Evolutionary conservation across 2,797 vertebrate genomes (phyloP), one percentile per base, ranked within the genome.

Genomic region (Podargus strigoides): DNA sequence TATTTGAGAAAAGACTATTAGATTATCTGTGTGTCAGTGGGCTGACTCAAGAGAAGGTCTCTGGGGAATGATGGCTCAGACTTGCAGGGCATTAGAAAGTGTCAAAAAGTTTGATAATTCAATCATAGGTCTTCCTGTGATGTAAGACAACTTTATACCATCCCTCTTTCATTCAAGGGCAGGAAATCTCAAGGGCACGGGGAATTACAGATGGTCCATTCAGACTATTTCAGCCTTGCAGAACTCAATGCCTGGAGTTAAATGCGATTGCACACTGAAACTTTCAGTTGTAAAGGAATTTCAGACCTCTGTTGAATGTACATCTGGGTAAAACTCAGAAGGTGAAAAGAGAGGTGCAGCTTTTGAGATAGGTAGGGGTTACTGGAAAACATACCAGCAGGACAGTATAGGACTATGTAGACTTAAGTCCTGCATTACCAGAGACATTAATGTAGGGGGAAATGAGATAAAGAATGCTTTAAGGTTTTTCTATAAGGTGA

Each of bases 121-220:
- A 52, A 6, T 78, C 5, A 2, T 23, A 63, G 17, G 10, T 68
- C 17, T 55, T 11, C 42, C n/a, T 75, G 27, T 70, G 41, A n/a
- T 81, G 36, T 42, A 74, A 46, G 17, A 41, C 5, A 5, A 49
- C 27, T 73, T 73, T 28, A 7, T 86, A 44, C 42, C 10, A 5
- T 90, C 30, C 26, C 5, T 39, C 4, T 30, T 77, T 64, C 19
- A 24, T 44, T 32, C 62, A 83, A 18, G 28, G 14, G 8, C n/a
- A 50, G 50, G 49, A 74, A 41, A 53, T 52, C 44, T n/a, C 2
- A 3, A 75, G 90, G 49, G 30, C 64, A 13, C 2, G 2, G 16
- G 19, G 10, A 9, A 5, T 60, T 94, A 36, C 0, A 0, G 4
- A 36, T 37, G 9, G n/a, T 68, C 55, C 21, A 0, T 73, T 55